Evolutionary conservation across 2,888 invertebrate genomes (phyloP), one percentile per base, ranked within the genome.

Genomic region (Lissocephala sabroskyi): DNA sequence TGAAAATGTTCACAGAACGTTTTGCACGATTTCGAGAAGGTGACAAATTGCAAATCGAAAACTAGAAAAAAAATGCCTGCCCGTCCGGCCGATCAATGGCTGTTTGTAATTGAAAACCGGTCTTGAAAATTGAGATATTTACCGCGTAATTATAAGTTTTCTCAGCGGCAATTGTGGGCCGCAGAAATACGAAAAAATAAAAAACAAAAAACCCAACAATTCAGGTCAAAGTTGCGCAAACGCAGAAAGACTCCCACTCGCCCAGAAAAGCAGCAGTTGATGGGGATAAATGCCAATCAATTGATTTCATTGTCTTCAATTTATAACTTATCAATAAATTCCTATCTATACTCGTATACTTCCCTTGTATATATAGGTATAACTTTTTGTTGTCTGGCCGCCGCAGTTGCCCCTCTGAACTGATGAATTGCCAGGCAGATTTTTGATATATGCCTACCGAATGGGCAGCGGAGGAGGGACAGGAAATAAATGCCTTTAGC

Each of bases 221-320:
- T 17, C 17, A 17, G 10, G 42, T 16, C 35, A n/a, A 14, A 23
- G 3, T 23, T 23, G 4, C 7, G 23, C 4, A 7, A 23, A 23
- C 4, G 23, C 23, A 23, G 4, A 23, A 23, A 23, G n/a, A n/a
- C n/a, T 17, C 29, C 30, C 41, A 41, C 16, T 32, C 13, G 23
- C 13, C 37, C 18, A 19, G 11, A 40, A 32, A 35, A 19, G n/a
- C 39, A 46, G n/a, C 56, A 50, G n/a, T n/a, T n/a, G n/a, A n/a
- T n/a, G n/a, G n/a, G n/a, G 37, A 59, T 55, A 77, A 65, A 65
- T 63, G 70, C 62, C 75, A 66, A 78, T 78, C 73, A 73, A 73
- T 73, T 73, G 73, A 75, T 62, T 73, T 73, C 73, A 73, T 73
- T 73, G 73, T 73, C 78, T 77, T 74, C 71, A 71, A 71, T 71